These are phyloP conservation scores for Heterohyrax brucei DNA, from an alignment of 2,797 vertebrate genomes.

Conservation along the genomic window DNA sequence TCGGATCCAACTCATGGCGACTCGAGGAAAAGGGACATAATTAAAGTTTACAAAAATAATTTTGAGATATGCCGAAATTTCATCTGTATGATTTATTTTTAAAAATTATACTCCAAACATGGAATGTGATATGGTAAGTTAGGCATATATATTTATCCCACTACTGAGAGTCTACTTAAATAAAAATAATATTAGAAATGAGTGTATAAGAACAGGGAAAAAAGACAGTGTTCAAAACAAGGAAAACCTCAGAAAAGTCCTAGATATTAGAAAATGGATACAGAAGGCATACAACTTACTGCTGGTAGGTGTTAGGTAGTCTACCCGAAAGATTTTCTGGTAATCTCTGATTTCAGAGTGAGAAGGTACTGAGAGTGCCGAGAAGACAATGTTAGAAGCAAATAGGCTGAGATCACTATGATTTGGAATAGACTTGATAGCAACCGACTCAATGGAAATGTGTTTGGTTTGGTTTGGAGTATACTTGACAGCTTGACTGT, in stretches of 20 bases:
- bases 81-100: not conserved
- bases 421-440: too few relatives aligned
- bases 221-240: not conserved
- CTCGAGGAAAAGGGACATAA: not conserved
- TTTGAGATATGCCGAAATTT: not conserved
- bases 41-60: not conserved
- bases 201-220: not conserved
- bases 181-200: not conserved
- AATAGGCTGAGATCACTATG: not conserved
- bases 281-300: not conserved
- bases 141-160: not conserved
- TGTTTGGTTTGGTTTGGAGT: too few relatives aligned
- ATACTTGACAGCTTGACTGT: not conserved
- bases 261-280: not conserved
- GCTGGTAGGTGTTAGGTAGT: not conserved
- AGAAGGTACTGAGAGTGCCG: not conserved
- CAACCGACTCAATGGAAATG: too few relatives aligned
- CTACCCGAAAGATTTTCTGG: not conserved
- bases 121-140: not conserved
- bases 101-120: not conserved
- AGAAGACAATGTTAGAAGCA: too few relatives aligned
- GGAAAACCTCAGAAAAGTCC: not conserved
- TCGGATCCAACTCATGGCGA: too few relatives aligned
- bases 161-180: not conserved
- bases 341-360: not conserved